Percentiles rank a stretch among this genome's conserved stretches.
Evolutionary conservation across 2,797 vertebrate species (phyloP).

Genomic region (Coregonus ussuriensis): DNA sequence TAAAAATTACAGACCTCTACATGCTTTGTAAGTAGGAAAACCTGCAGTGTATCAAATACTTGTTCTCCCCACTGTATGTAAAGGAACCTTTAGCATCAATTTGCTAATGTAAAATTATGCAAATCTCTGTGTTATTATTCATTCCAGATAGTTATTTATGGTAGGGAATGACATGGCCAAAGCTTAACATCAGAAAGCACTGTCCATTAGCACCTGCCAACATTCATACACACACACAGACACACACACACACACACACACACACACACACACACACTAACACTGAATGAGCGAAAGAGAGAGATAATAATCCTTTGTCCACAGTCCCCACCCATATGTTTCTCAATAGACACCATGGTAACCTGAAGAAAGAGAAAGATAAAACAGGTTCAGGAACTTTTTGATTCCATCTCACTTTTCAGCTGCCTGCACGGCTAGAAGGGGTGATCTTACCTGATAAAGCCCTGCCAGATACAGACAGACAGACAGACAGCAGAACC

Average conservation of each 20-base stretch:
- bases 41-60: no score
- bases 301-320: background rate
- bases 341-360: slow-evolving; percentile 7
- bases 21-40: no score
- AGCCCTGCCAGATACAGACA: background rate
- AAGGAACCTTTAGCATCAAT: no score
- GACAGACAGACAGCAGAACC: background rate
- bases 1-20: no score
- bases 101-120: background rate
- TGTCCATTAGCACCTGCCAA: background rate
- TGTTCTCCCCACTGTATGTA: no score
- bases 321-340: slow-evolving; percentile 1
- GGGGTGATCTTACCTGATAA: background rate
- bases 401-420: background rate
- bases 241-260: slow-evolving; percentile 2
- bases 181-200: background rate
- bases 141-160: background rate
- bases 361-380: slow-evolving; percentile 2
- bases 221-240: background rate
- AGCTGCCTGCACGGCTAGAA: background rate
- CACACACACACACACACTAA: slow-evolving; percentile 13
- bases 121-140: background rate
- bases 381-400: slow-evolving; percentile 9
- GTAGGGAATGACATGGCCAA: background rate
- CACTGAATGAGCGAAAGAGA: background rate